Conservation (phyloP, 2,888 invertebrate species). For the Boloria euphrosyne region DNA sequence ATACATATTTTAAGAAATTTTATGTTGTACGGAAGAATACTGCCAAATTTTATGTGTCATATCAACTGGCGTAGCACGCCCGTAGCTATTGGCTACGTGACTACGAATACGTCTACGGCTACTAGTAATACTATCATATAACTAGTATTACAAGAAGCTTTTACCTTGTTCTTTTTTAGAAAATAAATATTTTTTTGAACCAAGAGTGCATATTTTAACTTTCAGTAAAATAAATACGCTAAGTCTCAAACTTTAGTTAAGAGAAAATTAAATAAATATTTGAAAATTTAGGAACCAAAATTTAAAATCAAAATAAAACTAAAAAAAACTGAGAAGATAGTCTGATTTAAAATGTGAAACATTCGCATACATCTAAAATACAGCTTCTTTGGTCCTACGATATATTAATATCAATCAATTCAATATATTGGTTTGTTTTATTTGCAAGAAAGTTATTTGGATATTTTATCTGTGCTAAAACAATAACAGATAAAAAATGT, state of each 20-base stretch:
- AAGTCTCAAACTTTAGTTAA: no score
- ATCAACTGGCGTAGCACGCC: slow-evolving; percentile 20
- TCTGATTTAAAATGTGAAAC: no score
- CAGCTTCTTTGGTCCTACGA: no score
- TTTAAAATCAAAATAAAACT: no score
- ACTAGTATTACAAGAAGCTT: neutral
- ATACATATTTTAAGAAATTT: slow-evolving; percentile 11
- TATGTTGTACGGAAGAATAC: slow-evolving; percentile 12
- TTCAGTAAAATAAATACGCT: neutral
- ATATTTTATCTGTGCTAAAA: neutral
- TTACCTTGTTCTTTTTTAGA: slow-evolving; percentile 3
- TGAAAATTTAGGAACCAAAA: no score
- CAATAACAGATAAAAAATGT: slow-evolving; percentile 8
- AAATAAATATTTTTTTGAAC: neutral
- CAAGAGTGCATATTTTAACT: neutral
- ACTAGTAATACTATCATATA: neutral
- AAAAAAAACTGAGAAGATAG: no score
- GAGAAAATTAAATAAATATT: no score
- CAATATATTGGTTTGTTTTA: no score
- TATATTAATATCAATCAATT: no score
- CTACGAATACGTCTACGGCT: slow-evolving; percentile 21
- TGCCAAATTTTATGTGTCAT: slow-evolving; percentile 18
- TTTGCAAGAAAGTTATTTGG: neutral
- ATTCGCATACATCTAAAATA: no score
- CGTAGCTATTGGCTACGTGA: slow-evolving; percentile 29